These are phyloP conservation scores for Atherinosoma microstoma DNA, from an alignment of 2,797 vertebrate genomes.

Conservation along the genomic window DNA sequence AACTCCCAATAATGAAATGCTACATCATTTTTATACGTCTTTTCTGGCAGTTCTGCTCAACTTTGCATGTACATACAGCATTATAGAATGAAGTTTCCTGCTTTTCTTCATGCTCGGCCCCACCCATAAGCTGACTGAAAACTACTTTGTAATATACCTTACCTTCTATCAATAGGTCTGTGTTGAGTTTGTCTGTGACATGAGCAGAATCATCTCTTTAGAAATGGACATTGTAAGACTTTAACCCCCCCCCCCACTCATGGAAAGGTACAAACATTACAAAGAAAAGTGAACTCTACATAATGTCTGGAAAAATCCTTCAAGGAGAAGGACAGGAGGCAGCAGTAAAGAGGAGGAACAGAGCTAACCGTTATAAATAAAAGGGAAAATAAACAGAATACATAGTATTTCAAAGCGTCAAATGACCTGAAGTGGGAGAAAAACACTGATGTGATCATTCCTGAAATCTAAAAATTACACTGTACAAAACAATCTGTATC, in stretches of 20 bases:
- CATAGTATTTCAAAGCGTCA: constrained; percentile 47
- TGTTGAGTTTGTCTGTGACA: constrained; percentile 13
- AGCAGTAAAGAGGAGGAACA: constrained; percentile 23
- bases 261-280: constrained; percentile 12
- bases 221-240: constrained; percentile 20
- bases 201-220: neutral
- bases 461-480: constrained; percentile 72
- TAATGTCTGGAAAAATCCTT: constrained; percentile 26
- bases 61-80: constrained; percentile 13
- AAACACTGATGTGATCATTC: constrained; percentile 71
- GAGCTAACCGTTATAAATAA: constrained; percentile 49
- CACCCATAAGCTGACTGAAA: constrained; percentile 9
- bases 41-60: constrained; percentile 38
- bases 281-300: constrained; percentile 18
- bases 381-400: constrained; percentile 47
- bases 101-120: constrained; percentile 14
- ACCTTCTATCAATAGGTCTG: constrained; percentile 4
- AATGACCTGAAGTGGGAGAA: constrained; percentile 55
- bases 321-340: constrained; percentile 16
- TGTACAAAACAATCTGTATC: constrained; percentile 78
- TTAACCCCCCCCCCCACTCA: constrained; percentile 5
- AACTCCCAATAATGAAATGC: constrained; percentile 32
- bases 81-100: constrained; percentile 13
- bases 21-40: constrained; percentile 35
- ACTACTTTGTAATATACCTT: neutral